Base-by-base conservation (phyloP, 2,797 vertebrate genomes). In the Eupleurogrammus muticus region DNA sequence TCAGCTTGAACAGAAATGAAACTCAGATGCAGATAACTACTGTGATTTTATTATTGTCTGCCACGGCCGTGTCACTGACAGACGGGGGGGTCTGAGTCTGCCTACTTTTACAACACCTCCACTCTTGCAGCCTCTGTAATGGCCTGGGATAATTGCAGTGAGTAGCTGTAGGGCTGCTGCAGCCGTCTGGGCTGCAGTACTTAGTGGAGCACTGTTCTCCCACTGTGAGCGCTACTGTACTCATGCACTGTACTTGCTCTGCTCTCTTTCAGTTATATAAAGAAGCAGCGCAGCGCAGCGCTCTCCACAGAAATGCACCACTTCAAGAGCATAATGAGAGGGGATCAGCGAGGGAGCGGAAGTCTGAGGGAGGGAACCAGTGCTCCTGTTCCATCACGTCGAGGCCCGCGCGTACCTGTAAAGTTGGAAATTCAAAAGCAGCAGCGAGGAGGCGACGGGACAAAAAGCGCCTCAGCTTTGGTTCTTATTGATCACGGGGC, bases 211-310 rank as follows among this genome's bases (percentile, higher is more conserved):
- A 42, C 57, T 66, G 70, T 81, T 84, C 88, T 89, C 87, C 87
- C 84, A 89, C 84, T 77, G 77, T 52, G 73, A 85, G 86, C 75
- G 79, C 38, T 82, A 73, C 77, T 82, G 80, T 82, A 60, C 81
- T 73, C 42, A 70, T 81, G 72, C 73, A 58, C 69, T 79, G 69
- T 72, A 75, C 79, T 79, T 64, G 64, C 74, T 79, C 75, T 40
- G 66, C 82, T 85, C 81, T 78, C 71, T 53, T 73, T 75, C 79
- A 69, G 85, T 85, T 89, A 88, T 70, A 88, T 90, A 89, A 87
- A 84, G 79, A 80, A 62, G 28, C 79, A 59, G 71, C 10, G 56
- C 79, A 59, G 71, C 10, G 56, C 56, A 66, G 70, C 61, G 16
- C 75, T 75, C 81, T 84, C 73, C 81, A 69, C 57, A 48, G 69